Evolutionary conservation across 2,113 vertebrate species (phyloP).

Genomic region (Lota lota): DNA sequence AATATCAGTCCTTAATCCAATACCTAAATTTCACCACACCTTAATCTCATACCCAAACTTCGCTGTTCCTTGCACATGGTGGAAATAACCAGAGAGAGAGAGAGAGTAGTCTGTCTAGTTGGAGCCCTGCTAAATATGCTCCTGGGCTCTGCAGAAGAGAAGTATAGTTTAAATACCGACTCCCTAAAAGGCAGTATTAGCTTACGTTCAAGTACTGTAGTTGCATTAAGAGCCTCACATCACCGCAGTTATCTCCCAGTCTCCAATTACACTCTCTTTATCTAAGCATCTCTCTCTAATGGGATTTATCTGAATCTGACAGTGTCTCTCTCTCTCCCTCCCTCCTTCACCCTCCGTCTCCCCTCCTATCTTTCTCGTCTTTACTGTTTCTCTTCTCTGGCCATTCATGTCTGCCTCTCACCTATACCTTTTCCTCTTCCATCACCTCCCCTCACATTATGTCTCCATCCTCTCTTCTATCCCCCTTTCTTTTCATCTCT

Average conservation of each 20-base stretch:
- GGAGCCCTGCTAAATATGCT: too few relatives aligned
- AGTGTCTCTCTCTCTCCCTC: not conserved
- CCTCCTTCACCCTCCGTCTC: not conserved
- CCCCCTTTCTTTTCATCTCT: not conserved
- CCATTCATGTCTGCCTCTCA: too few relatives aligned
- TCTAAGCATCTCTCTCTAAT: conserved; percentile 31
- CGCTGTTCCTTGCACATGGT: too few relatives aligned
- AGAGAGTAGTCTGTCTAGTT: too few relatives aligned
- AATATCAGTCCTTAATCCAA: too few relatives aligned
- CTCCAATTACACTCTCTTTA: conserved; percentile 26
- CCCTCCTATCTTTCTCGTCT: not conserved
- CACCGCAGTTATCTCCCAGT: conserved; percentile 24
- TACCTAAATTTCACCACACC: too few relatives aligned
- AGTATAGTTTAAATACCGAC: not conserved
- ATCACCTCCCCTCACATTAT: not conserved
- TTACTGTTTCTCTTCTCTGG: conserved; percentile 1
- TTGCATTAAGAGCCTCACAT: conserved; percentile 20
- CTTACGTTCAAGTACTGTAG: conserved; percentile 12
- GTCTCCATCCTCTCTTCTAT: not conserved
- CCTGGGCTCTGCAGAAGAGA: conserved; percentile 1
- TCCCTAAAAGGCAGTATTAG: conserved; percentile 10
- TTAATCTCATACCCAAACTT: too few relatives aligned
- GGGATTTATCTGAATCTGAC: conserved; percentile 12
- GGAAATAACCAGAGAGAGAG: too few relatives aligned
- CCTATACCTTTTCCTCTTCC: not conserved